Percentiles rank a stretch among this genome's conserved stretches.
These are phyloP conservation scores for Apotomis capreana DNA, from an alignment of 2,888 invertebrate species.

Conservation along the genomic window DNA sequence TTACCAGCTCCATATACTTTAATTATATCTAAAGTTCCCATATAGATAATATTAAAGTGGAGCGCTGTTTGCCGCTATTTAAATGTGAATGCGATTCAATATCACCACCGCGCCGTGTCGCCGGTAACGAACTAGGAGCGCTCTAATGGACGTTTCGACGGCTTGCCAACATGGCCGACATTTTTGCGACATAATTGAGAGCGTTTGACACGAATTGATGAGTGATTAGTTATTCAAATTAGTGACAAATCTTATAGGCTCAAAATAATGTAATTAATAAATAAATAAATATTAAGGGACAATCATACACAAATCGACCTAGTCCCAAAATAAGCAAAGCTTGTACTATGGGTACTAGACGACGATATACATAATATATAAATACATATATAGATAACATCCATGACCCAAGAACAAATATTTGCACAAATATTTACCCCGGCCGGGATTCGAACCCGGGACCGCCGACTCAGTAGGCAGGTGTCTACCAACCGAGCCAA, in stretches of 20 bases:
- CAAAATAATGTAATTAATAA: no score
- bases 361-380: no score
- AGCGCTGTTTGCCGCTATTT: constrained; percentile 77
- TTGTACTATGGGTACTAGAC: no score
- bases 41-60: constrained; percentile 72
- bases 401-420: no score
- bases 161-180: constrained; percentile 14
- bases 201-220: background rate
- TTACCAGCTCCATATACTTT: constrained; percentile 58
- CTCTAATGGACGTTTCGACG: constrained; percentile 28
- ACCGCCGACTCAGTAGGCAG: no score
- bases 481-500: no score
- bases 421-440: no score
- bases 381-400: no score
- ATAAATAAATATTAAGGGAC: no score
- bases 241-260: background rate
- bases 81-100: constrained; percentile 78
- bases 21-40: constrained; percentile 65
- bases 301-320: no score
- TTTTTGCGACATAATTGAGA: constrained; percentile 14
- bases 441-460: no score
- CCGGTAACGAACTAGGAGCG: constrained; percentile 55
- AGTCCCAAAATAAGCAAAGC: no score
- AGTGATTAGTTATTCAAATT: background rate
- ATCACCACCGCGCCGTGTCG: constrained; percentile 59